These are phyloP conservation scores for Pararge aegeria DNA, from an alignment of 1,140 invertebrate species.

Conservation along the genomic window DNA sequence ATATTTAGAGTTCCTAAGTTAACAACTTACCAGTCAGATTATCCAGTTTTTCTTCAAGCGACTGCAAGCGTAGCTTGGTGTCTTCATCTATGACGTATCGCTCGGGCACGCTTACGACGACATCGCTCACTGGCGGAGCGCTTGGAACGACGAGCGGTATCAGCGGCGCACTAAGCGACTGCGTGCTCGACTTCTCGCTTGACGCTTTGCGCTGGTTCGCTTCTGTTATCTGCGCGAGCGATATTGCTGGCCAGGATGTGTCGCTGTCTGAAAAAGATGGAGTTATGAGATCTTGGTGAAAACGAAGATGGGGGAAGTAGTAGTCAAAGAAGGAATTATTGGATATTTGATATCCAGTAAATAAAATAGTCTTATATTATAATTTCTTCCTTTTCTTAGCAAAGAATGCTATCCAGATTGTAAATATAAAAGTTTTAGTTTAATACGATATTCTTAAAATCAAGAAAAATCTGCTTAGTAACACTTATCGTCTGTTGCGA, in stretches of 20 bases:
- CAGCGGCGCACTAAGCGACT: conserved; percentile 43
- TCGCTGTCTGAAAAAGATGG: conserved; percentile 48
- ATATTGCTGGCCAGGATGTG: conserved; percentile 73
- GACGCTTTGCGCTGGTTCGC: conserved; percentile 70
- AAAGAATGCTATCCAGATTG: too few species aligned
- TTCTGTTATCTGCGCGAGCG: conserved; percentile 68
- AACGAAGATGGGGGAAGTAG: background rate
- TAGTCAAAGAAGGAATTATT: background rate
- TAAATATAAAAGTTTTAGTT: too few species aligned
- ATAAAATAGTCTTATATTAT: too few species aligned
- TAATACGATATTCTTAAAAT: too few species aligned
- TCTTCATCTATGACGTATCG: conserved; percentile 28
- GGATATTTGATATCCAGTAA: conserved; percentile 1
- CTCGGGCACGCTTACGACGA: conserved; percentile 5
- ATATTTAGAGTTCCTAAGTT: too few species aligned
- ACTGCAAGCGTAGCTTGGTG: conserved; percentile 32
- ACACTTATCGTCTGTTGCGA: too few species aligned
- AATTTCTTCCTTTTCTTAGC: too few species aligned
- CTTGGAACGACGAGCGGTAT: conserved; percentile 11
- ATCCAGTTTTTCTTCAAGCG: conserved; percentile 49
- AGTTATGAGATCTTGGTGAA: background rate
- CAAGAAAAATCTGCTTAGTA: too few species aligned
- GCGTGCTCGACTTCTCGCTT: conserved; percentile 60
- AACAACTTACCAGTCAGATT: background rate
- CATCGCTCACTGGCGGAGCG: conserved; percentile 14